phyloP scores from a whole-genome alignment of 2,888 invertebrate species.

The Melanostoma mellinum region DNA sequence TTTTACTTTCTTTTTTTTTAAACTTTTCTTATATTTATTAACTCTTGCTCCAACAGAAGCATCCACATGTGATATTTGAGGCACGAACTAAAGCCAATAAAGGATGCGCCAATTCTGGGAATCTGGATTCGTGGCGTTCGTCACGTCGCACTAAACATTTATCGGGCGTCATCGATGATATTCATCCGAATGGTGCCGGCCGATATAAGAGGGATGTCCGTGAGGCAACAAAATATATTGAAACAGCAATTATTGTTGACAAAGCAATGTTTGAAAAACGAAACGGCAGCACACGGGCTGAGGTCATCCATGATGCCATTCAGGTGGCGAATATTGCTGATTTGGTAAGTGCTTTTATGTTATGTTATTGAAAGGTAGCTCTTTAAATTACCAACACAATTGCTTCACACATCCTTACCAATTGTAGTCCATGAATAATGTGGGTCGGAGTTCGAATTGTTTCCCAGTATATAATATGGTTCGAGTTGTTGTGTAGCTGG shows the following conservation, averaged over 20 bases:
- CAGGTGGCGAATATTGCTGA: conserved; percentile 99
- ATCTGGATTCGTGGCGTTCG: conserved; percentile 88
- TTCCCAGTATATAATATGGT: too few relatives aligned
- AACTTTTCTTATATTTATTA: conserved; percentile 66
- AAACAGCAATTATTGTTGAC: conserved; percentile 97
- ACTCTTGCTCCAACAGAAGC: conserved; percentile 92
- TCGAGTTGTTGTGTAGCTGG: too few relatives aligned
- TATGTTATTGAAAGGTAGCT: too few relatives aligned
- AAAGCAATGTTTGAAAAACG: conserved; percentile 97
- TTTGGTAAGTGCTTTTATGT: conserved; percentile 86
- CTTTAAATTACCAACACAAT: too few relatives aligned
- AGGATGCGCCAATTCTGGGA: conserved; percentile 93
- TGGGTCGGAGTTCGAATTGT: too few relatives aligned
- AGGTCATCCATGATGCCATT: conserved; percentile 96
- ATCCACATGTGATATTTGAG: conserved; percentile 98
- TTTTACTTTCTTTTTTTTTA: conserved; percentile 7
- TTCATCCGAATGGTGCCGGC: conserved; percentile 81
- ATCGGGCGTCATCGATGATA: conserved; percentile 80
- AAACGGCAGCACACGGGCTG: conserved; percentile 93
- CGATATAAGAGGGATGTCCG: conserved; percentile 90
- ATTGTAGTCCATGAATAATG: too few relatives aligned
- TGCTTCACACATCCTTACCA: too few relatives aligned
- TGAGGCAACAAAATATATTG: conserved; percentile 96
- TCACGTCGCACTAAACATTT: conserved; percentile 85
- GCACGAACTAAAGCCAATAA: conserved; percentile 95